Base-by-base conservation (phyloP, 2,797 vertebrate species). In the Tinamus major region DNA sequence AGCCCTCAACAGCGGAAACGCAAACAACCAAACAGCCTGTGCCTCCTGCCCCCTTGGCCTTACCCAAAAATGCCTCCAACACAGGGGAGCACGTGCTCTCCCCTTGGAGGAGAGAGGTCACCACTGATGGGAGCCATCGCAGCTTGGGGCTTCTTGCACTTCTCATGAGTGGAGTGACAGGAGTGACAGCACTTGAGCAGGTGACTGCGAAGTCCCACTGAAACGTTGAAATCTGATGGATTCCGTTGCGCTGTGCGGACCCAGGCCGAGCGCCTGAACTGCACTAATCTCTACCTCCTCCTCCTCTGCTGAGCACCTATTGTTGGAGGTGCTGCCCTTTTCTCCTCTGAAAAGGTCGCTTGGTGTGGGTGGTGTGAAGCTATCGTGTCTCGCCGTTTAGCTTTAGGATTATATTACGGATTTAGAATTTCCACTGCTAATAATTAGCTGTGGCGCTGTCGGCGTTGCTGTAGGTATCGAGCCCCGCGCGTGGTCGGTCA, bases 61-160 rank as follows among this genome's bases (percentile, higher is more conserved):
- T 48, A 2, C 49, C n/a, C 37, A 41, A 9, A 31, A 33, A 37
- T 0, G 13, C 35, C 39, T 29, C 33, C 0, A 0, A 3, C 23
- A 58, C 35, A 33, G 31, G 17, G 10, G 35, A 14, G 33, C 19
- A 53, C 27, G 29, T 14, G 18, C 20, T 69, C 56, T 41, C 70
- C 37, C 41, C 37, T 29, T 56, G 49, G 41, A 6, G 24, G 48
- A 16, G 44, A 39, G 46, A 39, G 35, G 39, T 51, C 41, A 69
- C 11, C 67, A 1, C 12, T 49, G 56, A 7, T 0, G 0, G 20
- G 58, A 19, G 19, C 44, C 0, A 0, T 41, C 64, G 79, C 70
- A n/a, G 16, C 14, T 24, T 14, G 16, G 56, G 11, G 76, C 15
- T 53, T 75, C 56, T 59, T 69, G 55, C 72, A 21, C 0, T 1